Evolutionary conservation across 2,888 invertebrate genomes (phyloP).

Genomic region (Cephalotes varians): DNA sequence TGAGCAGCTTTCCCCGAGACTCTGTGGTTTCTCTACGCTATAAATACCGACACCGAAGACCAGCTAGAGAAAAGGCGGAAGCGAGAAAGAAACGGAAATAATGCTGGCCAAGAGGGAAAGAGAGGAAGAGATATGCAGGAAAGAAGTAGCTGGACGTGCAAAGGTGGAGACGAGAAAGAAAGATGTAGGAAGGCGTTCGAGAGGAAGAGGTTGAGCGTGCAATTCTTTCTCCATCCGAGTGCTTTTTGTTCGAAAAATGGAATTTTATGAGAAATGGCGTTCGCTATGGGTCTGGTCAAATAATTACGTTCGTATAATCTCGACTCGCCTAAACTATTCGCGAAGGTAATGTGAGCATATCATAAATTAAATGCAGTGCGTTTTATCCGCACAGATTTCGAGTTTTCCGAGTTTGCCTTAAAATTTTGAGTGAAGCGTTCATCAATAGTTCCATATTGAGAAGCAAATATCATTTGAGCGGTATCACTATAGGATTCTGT

Average conservation of each 20-base stretch:
- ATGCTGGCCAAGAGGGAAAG: constrained; percentile 29
- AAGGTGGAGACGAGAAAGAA: constrained; percentile 57
- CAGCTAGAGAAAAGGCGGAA: constrained; percentile 27
- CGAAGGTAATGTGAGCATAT: neutral
- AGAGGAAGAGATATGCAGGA: constrained; percentile 38
- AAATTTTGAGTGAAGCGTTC: neutral
- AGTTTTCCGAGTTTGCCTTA: neutral
- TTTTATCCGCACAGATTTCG: neutral
- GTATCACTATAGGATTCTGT: neutral
- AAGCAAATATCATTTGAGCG: neutral
- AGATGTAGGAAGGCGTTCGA: constrained; percentile 59
- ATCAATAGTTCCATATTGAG: neutral
- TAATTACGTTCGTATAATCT: constrained; percentile 76
- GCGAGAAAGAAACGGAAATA: constrained; percentile 29
- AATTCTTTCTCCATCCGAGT: constrained; percentile 52
- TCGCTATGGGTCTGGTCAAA: constrained; percentile 50
- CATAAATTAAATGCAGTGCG: neutral
- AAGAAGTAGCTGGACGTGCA: constrained; percentile 38
- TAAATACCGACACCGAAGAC: constrained; percentile 79
- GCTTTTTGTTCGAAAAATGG: constrained; percentile 64
- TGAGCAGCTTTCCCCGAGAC: constrained; percentile 75
- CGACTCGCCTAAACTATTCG: constrained; percentile 33
- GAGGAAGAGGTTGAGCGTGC: constrained; percentile 60
- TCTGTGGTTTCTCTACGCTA: constrained; percentile 73
- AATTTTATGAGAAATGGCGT: constrained; percentile 67